Evolutionary conservation across 2,113 vertebrate genomes (phyloP), one percentile per base, ranked within the genome.

Genomic region (Macaca mulatta): DNA sequence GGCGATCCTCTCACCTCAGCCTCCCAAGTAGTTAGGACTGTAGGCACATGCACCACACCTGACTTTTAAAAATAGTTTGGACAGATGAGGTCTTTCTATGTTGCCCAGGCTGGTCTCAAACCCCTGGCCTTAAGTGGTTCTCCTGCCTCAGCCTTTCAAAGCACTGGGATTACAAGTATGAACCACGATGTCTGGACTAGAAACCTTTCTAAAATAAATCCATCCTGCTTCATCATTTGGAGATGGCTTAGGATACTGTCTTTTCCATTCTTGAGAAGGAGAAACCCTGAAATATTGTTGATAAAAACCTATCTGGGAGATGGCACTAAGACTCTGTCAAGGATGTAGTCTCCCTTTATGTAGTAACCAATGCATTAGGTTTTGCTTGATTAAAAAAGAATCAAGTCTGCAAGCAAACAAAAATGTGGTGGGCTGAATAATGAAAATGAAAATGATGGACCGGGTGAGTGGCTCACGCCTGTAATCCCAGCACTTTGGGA

Each of bases 181-280:
- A 64, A 30, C 27, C 2, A 13, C 61, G 14, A 32, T 64, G 61
- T 30, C 5, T 64, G 61, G 27, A 64, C 32, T 87, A 74, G 87
- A 93, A 96, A 89, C 38, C 50, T 70, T 59, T 64, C 22, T 57
- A 43, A 78, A 85, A 79, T 40, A 79, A 97, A 59, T 69, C 40
- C 43, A 57, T 40, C 23, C 84, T 86, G 35, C 6, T 43, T 10
- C 48, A 40, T 74, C 52, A 57, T 88, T 81, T 74, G 40, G 59
- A 96, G 92, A 74, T 84, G 74, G 38, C 59, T 94, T 80, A 84
- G 18, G 20, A 57, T 50, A 38, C 35, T 27, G 23, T 43, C 32
- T 92, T 89, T 95, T 88, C 72, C 32, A 59, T 57, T 45, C 32
- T 61, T 17, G 81, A 89, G 72, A 70, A 85, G 69, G 27, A 81